Conservation (phyloP, 2,888 invertebrate genomes). For the Aphodius sticticus region DNA sequence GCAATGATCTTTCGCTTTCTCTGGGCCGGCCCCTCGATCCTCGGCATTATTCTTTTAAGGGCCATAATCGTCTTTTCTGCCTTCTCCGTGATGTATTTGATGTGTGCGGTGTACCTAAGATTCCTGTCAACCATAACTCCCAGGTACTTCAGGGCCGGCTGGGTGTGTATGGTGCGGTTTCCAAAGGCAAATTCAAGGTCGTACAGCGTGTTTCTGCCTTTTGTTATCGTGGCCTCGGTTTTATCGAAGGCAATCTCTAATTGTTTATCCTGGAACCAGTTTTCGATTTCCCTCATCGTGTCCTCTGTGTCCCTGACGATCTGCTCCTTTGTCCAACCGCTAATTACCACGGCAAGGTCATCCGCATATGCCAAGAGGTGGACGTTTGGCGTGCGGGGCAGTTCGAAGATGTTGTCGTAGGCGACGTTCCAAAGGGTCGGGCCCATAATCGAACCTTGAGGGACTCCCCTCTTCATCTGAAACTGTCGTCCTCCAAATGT, state of each 20-base stretch:
- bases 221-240: not conserved
- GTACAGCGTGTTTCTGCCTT: not conserved
- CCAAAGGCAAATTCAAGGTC: not conserved
- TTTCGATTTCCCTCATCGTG: not conserved
- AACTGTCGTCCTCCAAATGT: not conserved
- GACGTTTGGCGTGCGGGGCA: not conserved
- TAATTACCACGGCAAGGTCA: not conserved
- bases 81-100: not conserved
- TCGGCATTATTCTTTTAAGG: not conserved
- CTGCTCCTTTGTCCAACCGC: not conserved
- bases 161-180: not conserved
- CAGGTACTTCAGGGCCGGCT: not conserved
- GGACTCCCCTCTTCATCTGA: not conserved
- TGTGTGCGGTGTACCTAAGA: not conserved
- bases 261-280: not conserved
- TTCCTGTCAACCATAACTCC: not conserved
- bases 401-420: not conserved
- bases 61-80: not conserved
- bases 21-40: not conserved
- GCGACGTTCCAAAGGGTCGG: not conserved
- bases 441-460: not conserved
- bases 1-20: not conserved
- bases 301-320: not conserved
- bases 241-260: not conserved
- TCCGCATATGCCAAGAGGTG: not conserved